Percentiles rank a stretch among this genome's conserved stretches.
Evolutionary conservation across 2,888 invertebrate species (phyloP).

Genomic region (Dexiosoma caninum): DNA sequence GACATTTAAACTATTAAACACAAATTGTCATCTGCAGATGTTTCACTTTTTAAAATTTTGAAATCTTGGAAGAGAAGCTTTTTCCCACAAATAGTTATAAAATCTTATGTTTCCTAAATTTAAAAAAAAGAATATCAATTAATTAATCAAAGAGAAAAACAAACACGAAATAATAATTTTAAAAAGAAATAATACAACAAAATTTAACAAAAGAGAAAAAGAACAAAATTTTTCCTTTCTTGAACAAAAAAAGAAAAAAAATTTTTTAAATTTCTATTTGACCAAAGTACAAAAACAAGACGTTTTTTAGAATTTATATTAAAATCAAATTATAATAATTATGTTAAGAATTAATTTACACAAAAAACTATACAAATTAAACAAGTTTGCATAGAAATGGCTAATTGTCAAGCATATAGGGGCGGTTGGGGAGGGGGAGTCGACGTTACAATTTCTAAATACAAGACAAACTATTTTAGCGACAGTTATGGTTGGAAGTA

Average conservation of each 20-base stretch:
- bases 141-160: too few species aligned
- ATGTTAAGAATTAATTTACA: slow-evolving; percentile 66
- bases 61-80: neutral
- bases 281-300: slow-evolving; percentile 16
- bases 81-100: neutral
- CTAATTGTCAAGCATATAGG: slow-evolving; percentile 2
- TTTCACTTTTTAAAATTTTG: neutral
- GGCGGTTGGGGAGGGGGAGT: neutral
- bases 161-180: slow-evolving; percentile 18
- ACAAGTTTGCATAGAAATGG: slow-evolving; percentile 54
- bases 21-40: neutral
- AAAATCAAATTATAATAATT: slow-evolving; percentile 5
- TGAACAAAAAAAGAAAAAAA: slow-evolving; percentile 24
- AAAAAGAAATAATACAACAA: slow-evolving; percentile 24
- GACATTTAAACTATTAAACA: too few species aligned
- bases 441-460: neutral
- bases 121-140: neutral
- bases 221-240: slow-evolving; percentile 50
- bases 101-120: slow-evolving; percentile 12
- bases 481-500: neutral
- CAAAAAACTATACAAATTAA: slow-evolving; percentile 23
- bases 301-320: neutral
- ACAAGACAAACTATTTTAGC: slow-evolving; percentile 23
- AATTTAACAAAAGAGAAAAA: slow-evolving; percentile 62
- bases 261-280: neutral